Evolutionary conservation across 2,888 invertebrate species (phyloP).

Genomic region (Ceratothoa steindachneri): DNA sequence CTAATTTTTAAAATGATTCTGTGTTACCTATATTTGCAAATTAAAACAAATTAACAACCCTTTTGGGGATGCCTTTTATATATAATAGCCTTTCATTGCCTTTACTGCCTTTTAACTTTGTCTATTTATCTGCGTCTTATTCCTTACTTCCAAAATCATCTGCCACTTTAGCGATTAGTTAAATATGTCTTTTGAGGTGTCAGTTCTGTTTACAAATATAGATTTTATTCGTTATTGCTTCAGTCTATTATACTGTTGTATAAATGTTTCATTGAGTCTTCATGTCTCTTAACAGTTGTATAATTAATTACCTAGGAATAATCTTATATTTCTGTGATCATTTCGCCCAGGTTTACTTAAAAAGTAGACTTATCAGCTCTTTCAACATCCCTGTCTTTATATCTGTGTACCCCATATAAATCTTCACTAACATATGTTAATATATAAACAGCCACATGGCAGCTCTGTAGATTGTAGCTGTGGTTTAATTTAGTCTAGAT

Average conservation of each 20-base stretch:
- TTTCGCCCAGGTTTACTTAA: not conserved
- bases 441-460: not conserved
- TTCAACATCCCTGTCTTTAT: not conserved
- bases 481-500: not conserved
- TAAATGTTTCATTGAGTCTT: not conserved
- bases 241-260: not conserved
- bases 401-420: not conserved
- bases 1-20: not conserved
- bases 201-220: not conserved
- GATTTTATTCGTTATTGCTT: not conserved
- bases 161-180: too few species aligned
- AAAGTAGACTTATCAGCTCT: not conserved
- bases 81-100: not conserved
- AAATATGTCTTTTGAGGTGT: not conserved
- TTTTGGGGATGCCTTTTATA: not conserved
- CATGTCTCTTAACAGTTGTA: not conserved
- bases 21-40: not conserved
- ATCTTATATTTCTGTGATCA: not conserved
- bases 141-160: too few species aligned
- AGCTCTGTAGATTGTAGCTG: not conserved
- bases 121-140: not conserved
- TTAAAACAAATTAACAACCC: not conserved
- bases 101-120: not conserved
- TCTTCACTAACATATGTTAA: not conserved
- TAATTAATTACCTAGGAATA: not conserved